These are phyloP conservation scores for Thumatha senex DNA, from an alignment of 2,888 invertebrate species.

Conservation along the genomic window DNA sequence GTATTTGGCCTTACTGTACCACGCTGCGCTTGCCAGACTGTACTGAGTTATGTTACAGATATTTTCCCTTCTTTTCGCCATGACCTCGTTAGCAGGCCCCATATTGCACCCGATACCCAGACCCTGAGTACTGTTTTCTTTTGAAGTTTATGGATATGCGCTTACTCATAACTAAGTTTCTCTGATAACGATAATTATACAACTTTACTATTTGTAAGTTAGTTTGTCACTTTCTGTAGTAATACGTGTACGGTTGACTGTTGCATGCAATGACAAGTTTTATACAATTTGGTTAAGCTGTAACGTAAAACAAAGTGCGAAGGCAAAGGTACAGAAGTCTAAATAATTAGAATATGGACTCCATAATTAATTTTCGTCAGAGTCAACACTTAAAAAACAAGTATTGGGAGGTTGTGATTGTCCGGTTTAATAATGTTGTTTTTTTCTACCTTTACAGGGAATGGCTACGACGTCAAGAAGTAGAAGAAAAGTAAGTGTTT, in stretches of 20 bases:
- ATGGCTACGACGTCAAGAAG: slow-evolving; percentile 61
- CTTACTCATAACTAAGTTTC: slow-evolving; percentile 13
- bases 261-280: not conserved
- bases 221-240: slow-evolving; percentile 7
- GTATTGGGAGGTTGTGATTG: not conserved
- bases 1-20: too few relatives aligned
- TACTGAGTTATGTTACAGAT: too few relatives aligned
- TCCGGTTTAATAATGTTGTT: slow-evolving; percentile 8
- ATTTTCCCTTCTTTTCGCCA: too few relatives aligned
- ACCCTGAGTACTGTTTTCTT: not conserved
- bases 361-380: not conserved
- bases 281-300: not conserved
- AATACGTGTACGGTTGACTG: slow-evolving; percentile 2
- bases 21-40: too few relatives aligned
- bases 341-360: too few relatives aligned
- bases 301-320: not conserved
- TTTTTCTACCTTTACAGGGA: slow-evolving; percentile 61
- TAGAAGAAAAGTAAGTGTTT: slow-evolving; percentile 54
- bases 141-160: not conserved
- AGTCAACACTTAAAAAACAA: too few relatives aligned
- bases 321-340: too few relatives aligned
- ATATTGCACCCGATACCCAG: too few relatives aligned
- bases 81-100: too few relatives aligned
- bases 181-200: slow-evolving; percentile 19
- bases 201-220: slow-evolving; percentile 19